These are phyloP conservation scores for Hoplodrina ambigua DNA, from an alignment of 2,888 invertebrate species.

Conservation along the genomic window DNA sequence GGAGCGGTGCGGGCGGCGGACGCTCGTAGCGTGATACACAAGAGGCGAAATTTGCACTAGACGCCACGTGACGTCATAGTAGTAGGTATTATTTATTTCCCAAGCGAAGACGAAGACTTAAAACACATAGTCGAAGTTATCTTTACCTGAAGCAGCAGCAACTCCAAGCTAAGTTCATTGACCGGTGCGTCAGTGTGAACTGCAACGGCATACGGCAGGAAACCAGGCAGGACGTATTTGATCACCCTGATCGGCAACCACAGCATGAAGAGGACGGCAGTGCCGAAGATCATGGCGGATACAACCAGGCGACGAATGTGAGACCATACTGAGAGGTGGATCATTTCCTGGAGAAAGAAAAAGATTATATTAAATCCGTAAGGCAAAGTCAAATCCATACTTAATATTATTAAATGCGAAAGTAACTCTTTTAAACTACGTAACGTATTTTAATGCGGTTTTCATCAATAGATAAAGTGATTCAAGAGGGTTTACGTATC, in stretches of 20 bases:
- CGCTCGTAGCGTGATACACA: too few relatives aligned
- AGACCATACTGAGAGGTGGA: constrained; percentile 97
- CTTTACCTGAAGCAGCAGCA: constrained; percentile 95
- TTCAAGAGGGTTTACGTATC: too few relatives aligned
- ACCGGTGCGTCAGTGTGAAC: constrained; percentile 95
- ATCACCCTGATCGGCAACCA: constrained; percentile 98
- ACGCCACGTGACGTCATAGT: too few relatives aligned
- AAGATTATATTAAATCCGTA: neutral
- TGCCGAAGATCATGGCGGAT: constrained; percentile 98
- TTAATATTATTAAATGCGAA: neutral
- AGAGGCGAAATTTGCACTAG: too few relatives aligned
- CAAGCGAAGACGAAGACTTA: too few relatives aligned
- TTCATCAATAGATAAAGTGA: too few relatives aligned
- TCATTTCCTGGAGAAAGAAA: constrained; percentile 94
- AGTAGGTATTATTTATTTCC: too few relatives aligned
- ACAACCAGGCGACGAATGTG: constrained; percentile 97
- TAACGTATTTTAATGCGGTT: too few relatives aligned
- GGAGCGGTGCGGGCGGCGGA: too few relatives aligned
- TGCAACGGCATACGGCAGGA: constrained; percentile 98
- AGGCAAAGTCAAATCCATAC: neutral
- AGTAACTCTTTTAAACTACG: too few relatives aligned
- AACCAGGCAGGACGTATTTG: constrained; percentile 94
- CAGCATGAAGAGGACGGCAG: constrained; percentile 98
- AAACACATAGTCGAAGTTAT: neutral
- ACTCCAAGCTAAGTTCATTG: constrained; percentile 98